Percentiles rank a stretch among this genome's conserved stretches.
These are phyloP conservation scores for Heteromormyrus szaboi DNA, from an alignment of 2,797 vertebrate genomes.

Conservation along the genomic window DNA sequence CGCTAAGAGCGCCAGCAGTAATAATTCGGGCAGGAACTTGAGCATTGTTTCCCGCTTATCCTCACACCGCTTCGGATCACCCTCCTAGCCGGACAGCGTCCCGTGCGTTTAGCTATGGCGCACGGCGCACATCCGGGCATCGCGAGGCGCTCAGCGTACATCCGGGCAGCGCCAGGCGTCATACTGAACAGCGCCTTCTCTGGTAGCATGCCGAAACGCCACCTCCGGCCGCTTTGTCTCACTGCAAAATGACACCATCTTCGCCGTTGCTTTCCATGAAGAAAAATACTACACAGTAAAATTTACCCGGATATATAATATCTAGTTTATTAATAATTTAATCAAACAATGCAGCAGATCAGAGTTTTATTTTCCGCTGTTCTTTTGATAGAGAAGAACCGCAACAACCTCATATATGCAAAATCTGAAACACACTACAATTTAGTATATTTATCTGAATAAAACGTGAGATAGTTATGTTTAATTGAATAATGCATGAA, in stretches of 20 bases:
- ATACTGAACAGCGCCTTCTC: not conserved
- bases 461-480: not conserved
- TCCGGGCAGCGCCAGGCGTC: not conserved
- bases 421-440: not conserved
- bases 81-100: not conserved
- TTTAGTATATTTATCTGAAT: not conserved
- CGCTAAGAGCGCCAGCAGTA: conserved; percentile 54
- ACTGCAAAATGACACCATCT: not conserved
- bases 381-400: not conserved
- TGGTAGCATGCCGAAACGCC: not conserved
- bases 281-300: not conserved
- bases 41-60: conserved; percentile 37
- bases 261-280: not conserved
- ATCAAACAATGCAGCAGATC: not conserved
- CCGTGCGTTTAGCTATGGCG: conserved; percentile 5
- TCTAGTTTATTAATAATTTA: not conserved
- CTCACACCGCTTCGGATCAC: not conserved
- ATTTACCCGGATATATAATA: not conserved
- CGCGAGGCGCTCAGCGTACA: not conserved
- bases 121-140: conserved; percentile 17
- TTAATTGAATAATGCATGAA: not conserved
- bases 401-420: not conserved
- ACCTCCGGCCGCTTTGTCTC: not conserved
- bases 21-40: conserved; percentile 55
- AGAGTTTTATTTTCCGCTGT: not conserved